Conservation (phyloP, 2,888 invertebrate species). For the Busseola fusca region DNA sequence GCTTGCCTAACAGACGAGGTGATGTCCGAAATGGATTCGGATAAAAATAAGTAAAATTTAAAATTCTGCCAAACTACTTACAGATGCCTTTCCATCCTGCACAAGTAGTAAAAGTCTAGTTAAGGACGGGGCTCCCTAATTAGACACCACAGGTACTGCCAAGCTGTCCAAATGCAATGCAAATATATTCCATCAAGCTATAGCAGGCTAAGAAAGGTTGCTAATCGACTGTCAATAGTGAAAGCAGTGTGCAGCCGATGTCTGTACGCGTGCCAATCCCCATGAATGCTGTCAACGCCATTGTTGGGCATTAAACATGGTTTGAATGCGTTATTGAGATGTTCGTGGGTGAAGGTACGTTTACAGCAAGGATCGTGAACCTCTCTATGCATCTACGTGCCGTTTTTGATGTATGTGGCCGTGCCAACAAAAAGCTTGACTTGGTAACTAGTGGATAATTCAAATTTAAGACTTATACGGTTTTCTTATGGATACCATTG, state of each 20-base stretch:
- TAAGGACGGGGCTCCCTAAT: conserved; percentile 31
- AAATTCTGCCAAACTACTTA: background rate
- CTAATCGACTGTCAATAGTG: conserved; percentile 57
- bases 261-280: conserved; percentile 45
- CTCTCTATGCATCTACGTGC: too few relatives aligned
- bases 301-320: conserved; percentile 50
- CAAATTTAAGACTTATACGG: too few relatives aligned
- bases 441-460: too few relatives aligned
- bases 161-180: conserved; percentile 46
- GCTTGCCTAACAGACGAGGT: too few relatives aligned
- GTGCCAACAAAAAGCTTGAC: too few relatives aligned
- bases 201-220: conserved; percentile 44
- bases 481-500: too few relatives aligned
- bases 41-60: background rate
- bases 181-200: conserved; percentile 50
- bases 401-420: too few relatives aligned
- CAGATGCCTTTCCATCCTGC: background rate
- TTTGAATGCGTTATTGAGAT: conserved; percentile 55
- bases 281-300: conserved; percentile 40
- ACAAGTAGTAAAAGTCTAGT: conserved; percentile 28
- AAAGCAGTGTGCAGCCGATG: conserved; percentile 54
- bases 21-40: background rate
- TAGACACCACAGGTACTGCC: conserved; percentile 11
- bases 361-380: background rate
- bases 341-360: conserved; percentile 23